Evolutionary conservation across 2,888 invertebrate species (phyloP), one percentile per base, ranked within the genome.

Genomic region (Zaprionus obscuricornis): DNA sequence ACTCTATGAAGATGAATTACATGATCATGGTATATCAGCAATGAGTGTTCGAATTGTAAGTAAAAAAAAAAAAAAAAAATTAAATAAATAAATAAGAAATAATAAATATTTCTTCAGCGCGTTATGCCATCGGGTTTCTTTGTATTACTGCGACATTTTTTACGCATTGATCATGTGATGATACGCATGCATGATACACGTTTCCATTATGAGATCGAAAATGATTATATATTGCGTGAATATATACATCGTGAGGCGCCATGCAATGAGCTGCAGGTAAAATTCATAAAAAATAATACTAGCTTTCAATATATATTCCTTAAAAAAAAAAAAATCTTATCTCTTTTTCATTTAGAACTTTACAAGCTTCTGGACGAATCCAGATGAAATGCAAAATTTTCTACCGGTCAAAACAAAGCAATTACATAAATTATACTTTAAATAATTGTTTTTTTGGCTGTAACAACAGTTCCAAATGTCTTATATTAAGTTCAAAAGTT

Each of bases 1-100:
- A 52, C 91, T 99, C 26, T 99, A 96, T 91, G 99, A 99, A 91
- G 99, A 99, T 92, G 99, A 99, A 90, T 91, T 99, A 37, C 98
- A 98, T 88, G 99, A 99, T 91, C 97, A 99, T 92, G 99, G 99
- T 10, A 95, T 96, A 50, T 96, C 99, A 1, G 94, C 95, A 45
- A 93, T 95, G 77, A 95, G 95, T 66, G 96, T 97, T 0, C 98
- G 98, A 94, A 96, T 99, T 91, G 98, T 98, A 92, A 93, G 94
- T 92, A 5, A 2, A 8, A 4, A 11, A 2, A 5, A 6, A 22
- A 26, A 10, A 1, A 26, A 45, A 4, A 22, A 13, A 29, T n/a
- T n/a, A n/a, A n/a, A n/a, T n/a, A n/a, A n/a, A n/a, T n/a, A n/a
- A n/a, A n/a, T n/a, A n/a, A n/a, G n/a, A n/a, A n/a, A n/a, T n/a